A percentile compares a stretch with the other conserved stretches of the same genome.
These are phyloP conservation scores for Heliconius sara DNA, from an alignment of 2,888 invertebrate genomes.

Conservation along the genomic window DNA sequence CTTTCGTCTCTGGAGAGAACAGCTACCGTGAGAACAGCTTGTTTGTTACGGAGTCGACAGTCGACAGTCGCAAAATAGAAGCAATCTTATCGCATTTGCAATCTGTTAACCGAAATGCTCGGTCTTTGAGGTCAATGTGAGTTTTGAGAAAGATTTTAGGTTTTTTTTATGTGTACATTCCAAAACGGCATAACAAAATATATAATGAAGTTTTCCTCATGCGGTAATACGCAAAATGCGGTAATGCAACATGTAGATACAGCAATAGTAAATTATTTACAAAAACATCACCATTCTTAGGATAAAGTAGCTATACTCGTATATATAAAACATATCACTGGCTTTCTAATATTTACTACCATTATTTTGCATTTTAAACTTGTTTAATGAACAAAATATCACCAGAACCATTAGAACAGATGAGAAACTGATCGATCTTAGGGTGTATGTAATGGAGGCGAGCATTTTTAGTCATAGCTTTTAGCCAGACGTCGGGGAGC, in stretches of 20 bases:
- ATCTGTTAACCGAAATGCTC: slow-evolving; percentile 1
- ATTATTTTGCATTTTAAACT: background rate
- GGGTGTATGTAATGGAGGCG: slow-evolving; percentile 68
- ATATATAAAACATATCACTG: background rate
- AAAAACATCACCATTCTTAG: background rate
- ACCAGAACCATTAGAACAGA: slow-evolving; percentile 44
- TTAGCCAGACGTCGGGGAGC: slow-evolving; percentile 77
- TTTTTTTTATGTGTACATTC: background rate
- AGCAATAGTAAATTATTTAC: background rate
- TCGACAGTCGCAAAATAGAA: slow-evolving; percentile 67
- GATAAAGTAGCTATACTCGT: background rate
- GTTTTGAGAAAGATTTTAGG: slow-evolving; percentile 11
- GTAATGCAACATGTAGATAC: background rate
- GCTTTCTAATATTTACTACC: background rate
- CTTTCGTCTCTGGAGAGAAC: slow-evolving; percentile 61
- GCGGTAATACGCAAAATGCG: background rate
- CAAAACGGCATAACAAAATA: background rate
- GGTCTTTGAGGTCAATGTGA: slow-evolving; percentile 5
- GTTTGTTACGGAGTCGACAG: slow-evolving; percentile 63
- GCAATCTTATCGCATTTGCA: slow-evolving; percentile 52
- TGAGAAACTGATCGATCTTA: slow-evolving; percentile 54
- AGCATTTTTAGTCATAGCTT: slow-evolving; percentile 65
- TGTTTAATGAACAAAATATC: slow-evolving; percentile 2
- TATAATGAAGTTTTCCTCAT: background rate
- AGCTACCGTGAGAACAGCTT: slow-evolving; percentile 78